phyloP scores from a whole-genome alignment of 2,888 invertebrate species.

The Eustalomyia histrio region DNA sequence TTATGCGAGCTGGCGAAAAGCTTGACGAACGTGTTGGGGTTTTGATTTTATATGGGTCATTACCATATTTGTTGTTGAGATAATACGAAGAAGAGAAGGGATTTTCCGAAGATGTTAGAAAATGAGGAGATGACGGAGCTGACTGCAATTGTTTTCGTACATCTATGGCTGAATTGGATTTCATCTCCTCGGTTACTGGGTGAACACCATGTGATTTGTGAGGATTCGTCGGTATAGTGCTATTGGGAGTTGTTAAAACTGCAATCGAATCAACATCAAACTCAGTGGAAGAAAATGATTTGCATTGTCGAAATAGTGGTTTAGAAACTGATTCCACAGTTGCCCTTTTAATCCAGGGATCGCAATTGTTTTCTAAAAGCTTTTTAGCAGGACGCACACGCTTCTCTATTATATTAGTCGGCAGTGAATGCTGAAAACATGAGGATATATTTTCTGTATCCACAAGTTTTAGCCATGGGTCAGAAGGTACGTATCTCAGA shows the following conservation, averaged over 20 bases:
- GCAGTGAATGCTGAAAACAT: conserved; percentile 20
- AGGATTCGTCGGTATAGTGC: neutral
- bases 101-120: conserved; percentile 69
- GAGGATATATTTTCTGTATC: conserved; percentile 60
- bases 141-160: conserved; percentile 67
- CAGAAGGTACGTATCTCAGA: conserved; percentile 75
- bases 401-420: neutral
- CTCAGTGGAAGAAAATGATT: conserved; percentile 72
- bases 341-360: conserved; percentile 76
- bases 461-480: conserved; percentile 79
- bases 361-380: conserved; percentile 38
- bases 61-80: conserved; percentile 58
- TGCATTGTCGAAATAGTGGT: conserved; percentile 69
- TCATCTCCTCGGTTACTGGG: neutral
- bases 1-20: conserved; percentile 71
- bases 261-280: conserved; percentile 65
- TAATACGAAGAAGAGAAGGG: conserved; percentile 67
- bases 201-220: neutral
- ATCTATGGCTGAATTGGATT: neutral
- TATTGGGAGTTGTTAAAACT: neutral
- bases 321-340: conserved; percentile 29
- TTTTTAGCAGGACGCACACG: neutral
- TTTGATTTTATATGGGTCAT: conserved; percentile 45
- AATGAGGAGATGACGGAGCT: conserved; percentile 74
- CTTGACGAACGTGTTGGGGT: conserved; percentile 69